phyloP scores from a whole-genome alignment of 2,888 invertebrate genomes.

The Seira ritae region DNA sequence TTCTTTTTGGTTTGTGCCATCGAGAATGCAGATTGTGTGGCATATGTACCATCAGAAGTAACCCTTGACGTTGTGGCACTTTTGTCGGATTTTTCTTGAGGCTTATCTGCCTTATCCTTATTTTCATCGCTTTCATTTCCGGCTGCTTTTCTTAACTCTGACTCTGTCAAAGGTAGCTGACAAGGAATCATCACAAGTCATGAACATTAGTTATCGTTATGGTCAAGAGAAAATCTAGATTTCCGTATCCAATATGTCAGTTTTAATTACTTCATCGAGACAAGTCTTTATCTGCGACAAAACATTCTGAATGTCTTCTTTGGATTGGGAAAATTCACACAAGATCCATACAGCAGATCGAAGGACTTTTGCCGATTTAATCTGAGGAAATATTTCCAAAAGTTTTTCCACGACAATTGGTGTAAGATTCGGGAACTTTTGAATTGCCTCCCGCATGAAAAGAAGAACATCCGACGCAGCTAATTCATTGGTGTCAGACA shows the following conservation, averaged over 20 bases:
- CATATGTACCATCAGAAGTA: constrained; percentile 99
- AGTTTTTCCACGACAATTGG: constrained; percentile 89
- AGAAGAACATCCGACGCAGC: constrained; percentile 96
- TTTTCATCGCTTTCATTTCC: constrained; percentile 82
- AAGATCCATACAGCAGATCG: constrained; percentile 97
- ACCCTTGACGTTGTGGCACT: constrained; percentile 77
- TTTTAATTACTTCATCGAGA: constrained; percentile 81
- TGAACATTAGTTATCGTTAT: too few relatives aligned
- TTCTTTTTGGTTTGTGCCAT: constrained; percentile 75
- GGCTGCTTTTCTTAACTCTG: constrained; percentile 82
- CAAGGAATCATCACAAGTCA: constrained; percentile 1
- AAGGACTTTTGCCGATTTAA: constrained; percentile 93
- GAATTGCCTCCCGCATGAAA: constrained; percentile 97
- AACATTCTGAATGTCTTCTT: constrained; percentile 87
- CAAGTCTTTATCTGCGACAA: constrained; percentile 85
- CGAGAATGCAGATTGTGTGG: constrained; percentile 97
- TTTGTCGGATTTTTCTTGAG: constrained; percentile 28
- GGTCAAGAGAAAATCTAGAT: constrained; percentile 1
- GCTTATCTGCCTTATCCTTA: constrained; percentile 72
- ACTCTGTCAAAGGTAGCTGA: constrained; percentile 80
- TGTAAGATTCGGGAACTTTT: constrained; percentile 89
- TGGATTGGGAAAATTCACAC: constrained; percentile 93
- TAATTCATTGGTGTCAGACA: constrained; percentile 90
- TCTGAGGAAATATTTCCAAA: constrained; percentile 88
- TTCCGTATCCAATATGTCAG: not conserved